Conservation (phyloP, 2,113 vertebrate genomes). For the Megaceryle maxima region DNA sequence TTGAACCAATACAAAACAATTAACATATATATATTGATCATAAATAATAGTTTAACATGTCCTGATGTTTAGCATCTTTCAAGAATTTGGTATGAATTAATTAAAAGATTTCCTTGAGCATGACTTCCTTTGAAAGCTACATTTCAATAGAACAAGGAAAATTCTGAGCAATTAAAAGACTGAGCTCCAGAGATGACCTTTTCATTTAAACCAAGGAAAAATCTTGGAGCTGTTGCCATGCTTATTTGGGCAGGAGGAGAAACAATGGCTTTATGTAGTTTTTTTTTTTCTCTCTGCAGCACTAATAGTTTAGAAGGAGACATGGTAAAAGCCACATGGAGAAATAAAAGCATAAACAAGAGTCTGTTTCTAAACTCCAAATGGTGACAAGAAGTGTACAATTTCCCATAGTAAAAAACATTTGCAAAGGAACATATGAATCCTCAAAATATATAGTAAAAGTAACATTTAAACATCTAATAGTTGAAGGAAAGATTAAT, state of each 20-base stretch:
- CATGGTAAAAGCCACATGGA: not conserved
- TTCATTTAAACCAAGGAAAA: not conserved
- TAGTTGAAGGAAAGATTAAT: not conserved
- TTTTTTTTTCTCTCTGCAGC: not conserved
- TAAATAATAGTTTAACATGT: not conserved
- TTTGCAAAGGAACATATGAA: not conserved
- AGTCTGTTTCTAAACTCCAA: not conserved
- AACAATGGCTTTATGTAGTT: fast-evolving
- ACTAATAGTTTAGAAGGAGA: not conserved
- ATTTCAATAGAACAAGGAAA: not conserved
- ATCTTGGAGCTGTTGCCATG: not conserved
- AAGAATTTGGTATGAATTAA: not conserved
- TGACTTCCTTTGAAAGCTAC: not conserved
- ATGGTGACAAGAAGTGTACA: fast-evolving
- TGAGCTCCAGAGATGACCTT: not conserved
- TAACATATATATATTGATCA: not conserved
- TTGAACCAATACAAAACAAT: not conserved
- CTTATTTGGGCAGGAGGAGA: not conserved
- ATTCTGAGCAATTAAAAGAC: not conserved
- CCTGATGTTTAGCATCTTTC: not conserved
- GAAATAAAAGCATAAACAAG: not conserved
- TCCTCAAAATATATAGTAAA: not conserved
- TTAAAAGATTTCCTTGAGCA: not conserved
- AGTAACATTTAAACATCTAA: not conserved
- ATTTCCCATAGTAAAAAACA: not conserved